Base-by-base conservation (phyloP, 1,140 invertebrate species). In the Aethina tumida region DNA sequence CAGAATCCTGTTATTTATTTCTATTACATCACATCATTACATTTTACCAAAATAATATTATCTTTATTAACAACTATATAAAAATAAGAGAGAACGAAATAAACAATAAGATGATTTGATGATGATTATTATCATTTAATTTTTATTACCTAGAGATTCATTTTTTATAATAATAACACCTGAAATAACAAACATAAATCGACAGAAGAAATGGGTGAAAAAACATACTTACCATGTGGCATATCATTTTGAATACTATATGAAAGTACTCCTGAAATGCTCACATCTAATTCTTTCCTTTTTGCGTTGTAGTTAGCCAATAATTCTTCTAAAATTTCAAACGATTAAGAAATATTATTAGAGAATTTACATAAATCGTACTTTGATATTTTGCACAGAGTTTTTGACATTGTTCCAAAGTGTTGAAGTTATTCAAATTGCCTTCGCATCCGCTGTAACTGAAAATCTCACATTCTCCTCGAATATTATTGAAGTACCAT, bases 391-490 rank as follows among this genome's bases (percentile, higher is more conserved):
- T 43, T 7, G 39, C 42, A 22, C 50, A 64, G 40, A 52, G 22
- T 39, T 49, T 61, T 35, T 64, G 62, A 47, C 63, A 66, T 39
- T 56, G 59, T 41, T 66, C 61, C 47, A 70, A 53, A 2, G 64
- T 60, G 29, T 60, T 59, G 52, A 86, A 88, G 52, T 84, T 84
- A 56, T 88, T 88, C 38, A 65, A 64, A 51, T 84, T 86, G 0
- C 74, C 79, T 25, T 74, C 64, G 53, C 87, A 91, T 29, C 84
- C 84, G 26, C 76, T 75, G 49, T 81, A 89, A 36, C 66, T 70
- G 54, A 91, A 91, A 12, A 75, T 64, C 33, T 69, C 63, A 55
- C 88, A 92, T 28, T 69, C 70, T 36, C 68, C 67, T 5, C 66
- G 66, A 1, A 65, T 53, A 9, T 65, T 63, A 50, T 91, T 77